These are phyloP conservation scores for Salticus scenicus DNA, from an alignment of 2,888 invertebrate genomes.

Conservation along the genomic window DNA sequence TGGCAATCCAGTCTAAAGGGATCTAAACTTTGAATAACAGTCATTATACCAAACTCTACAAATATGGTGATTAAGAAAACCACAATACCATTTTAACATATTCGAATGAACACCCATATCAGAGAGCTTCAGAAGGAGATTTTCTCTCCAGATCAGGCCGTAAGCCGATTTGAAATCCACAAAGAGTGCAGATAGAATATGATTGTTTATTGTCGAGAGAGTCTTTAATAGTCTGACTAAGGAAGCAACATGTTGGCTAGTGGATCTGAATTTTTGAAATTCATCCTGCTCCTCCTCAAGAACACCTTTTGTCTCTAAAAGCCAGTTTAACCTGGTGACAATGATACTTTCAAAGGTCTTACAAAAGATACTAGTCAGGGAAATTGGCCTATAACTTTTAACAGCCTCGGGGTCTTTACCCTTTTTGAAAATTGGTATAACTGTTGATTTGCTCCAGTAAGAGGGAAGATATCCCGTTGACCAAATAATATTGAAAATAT, in stretches of 20 bases:
- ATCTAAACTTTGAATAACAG: neutral
- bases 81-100: neutral
- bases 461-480: neutral
- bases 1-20: neutral
- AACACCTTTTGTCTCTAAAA: too few relatives aligned
- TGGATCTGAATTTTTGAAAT: too few relatives aligned
- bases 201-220: neutral
- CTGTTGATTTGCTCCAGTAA: neutral
- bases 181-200: neutral
- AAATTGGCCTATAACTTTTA: neutral
- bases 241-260: neutral
- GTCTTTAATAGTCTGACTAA: neutral
- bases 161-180: neutral
- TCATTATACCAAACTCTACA: neutral
- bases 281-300: too few relatives aligned
- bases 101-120: neutral
- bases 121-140: neutral
- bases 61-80: too few relatives aligned
- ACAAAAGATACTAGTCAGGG: neutral
- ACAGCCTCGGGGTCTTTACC: neutral
- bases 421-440: neutral
- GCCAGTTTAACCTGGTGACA: neutral
- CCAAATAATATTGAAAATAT: neutral
- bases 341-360: neutral
- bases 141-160: neutral